Evolutionary conservation across 2,797 vertebrate genomes (phyloP).

Genomic region (Vipera latastei): DNA sequence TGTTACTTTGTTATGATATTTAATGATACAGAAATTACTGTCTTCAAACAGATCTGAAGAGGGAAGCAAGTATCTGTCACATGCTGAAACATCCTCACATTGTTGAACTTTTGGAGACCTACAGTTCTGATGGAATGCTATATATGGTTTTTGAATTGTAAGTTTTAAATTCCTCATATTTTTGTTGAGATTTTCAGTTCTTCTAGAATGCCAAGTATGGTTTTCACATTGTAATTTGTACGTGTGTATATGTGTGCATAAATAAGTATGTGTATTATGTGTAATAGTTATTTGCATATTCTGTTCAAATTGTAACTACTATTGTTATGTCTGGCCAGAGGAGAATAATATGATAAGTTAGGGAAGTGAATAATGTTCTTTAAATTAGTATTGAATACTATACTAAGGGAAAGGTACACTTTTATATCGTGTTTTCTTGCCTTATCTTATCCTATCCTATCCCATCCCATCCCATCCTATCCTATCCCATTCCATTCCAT

Average conservation of each 20-base stretch:
- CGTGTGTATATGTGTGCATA: background rate
- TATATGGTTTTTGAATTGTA: slow-evolving; percentile 99
- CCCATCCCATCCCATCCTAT: too few relatives aligned
- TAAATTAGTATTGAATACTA: background rate
- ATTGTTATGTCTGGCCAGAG: background rate
- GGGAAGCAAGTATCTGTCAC: slow-evolving; percentile 99
- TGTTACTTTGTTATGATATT: slow-evolving; percentile 28
- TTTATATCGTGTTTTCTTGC: background rate
- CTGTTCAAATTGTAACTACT: slow-evolving; percentile 6
- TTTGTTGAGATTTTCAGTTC: background rate
- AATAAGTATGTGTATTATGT: background rate
- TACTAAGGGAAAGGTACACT: background rate
- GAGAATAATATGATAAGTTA: background rate
- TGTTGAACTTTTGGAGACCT: slow-evolving; percentile 96
- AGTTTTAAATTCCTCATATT: slow-evolving; percentile 69
- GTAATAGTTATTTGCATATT: slow-evolving; percentile 11
- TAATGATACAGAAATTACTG: slow-evolving; percentile 56
- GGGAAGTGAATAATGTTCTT: background rate
- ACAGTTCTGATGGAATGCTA: slow-evolving; percentile 99
- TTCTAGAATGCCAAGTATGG: background rate
- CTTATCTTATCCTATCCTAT: background rate
- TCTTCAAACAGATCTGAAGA: slow-evolving; percentile 89
- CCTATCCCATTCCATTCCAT: too few relatives aligned
- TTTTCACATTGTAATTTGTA: background rate
- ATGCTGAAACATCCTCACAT: slow-evolving; percentile 99